These are phyloP conservation scores for Aepyceros melampus DNA, from an alignment of 2,113 vertebrate genomes.

Conservation along the genomic window DNA sequence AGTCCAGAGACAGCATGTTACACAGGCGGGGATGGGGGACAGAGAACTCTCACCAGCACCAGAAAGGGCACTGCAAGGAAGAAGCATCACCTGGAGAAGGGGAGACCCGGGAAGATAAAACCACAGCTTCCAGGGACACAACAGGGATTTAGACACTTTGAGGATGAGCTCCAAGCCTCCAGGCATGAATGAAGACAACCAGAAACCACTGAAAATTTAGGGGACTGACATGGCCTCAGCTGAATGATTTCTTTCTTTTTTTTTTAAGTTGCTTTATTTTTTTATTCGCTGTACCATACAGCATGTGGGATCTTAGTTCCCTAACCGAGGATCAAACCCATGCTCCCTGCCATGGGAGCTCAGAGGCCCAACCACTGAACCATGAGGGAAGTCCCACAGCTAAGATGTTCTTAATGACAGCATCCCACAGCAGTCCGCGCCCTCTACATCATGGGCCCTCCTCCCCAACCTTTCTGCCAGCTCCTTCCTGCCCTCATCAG, in stretches of 20 bases:
- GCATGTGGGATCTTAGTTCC: background rate
- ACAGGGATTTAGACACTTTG: background rate
- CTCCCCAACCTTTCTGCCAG: background rate
- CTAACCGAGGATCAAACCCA: background rate
- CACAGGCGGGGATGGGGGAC: background rate
- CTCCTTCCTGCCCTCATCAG: background rate
- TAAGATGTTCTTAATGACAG: background rate
- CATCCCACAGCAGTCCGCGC: background rate
- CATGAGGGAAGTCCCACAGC: background rate
- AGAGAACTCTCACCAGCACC: background rate
- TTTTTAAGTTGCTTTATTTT: background rate
- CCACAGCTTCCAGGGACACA: background rate
- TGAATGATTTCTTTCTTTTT: background rate
- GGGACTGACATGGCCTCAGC: too few relatives aligned
- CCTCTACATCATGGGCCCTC: background rate
- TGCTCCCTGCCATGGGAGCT: background rate
- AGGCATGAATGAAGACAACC: background rate
- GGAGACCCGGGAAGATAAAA: background rate
- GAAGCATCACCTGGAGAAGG: background rate
- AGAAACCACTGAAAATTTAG: background rate
- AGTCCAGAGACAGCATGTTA: rapidly evolving
- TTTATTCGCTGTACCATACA: background rate
- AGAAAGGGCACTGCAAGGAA: background rate
- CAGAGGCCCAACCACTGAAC: background rate
- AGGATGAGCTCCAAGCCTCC: background rate